Conservation (phyloP, 2,113 vertebrate genomes). For the Erpornis zantholeuca region DNA sequence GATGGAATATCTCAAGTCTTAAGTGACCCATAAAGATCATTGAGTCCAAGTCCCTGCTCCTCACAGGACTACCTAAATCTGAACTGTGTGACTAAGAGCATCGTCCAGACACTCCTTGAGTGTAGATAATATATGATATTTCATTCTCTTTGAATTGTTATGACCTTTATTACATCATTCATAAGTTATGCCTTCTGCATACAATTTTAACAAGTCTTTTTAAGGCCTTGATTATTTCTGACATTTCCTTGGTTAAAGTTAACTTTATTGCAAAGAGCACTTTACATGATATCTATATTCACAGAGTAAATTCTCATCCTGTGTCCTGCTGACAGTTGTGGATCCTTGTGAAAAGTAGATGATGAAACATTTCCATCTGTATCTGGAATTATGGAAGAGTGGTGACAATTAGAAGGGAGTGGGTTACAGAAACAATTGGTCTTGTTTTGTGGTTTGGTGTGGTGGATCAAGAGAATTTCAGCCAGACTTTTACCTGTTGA, state of each 20-base stretch:
- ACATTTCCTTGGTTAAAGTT: not conserved
- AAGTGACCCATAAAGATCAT: not conserved
- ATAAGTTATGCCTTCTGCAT: not conserved
- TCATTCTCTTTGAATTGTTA: not conserved
- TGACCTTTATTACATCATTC: not conserved
- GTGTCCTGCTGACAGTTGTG: not conserved
- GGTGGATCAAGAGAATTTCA: not conserved
- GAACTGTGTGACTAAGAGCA: not conserved
- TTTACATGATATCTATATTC: not conserved
- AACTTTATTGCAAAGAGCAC: not conserved
- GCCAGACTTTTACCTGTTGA: not conserved
- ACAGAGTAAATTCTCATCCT: not conserved
- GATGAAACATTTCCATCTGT: not conserved
- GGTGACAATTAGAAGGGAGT: not conserved
- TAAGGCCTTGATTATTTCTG: not conserved
- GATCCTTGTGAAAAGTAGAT: not conserved
- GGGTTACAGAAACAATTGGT: not conserved
- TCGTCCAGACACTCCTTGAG: rapidly evolving
- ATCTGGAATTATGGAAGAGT: not conserved
- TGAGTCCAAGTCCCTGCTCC: not conserved
- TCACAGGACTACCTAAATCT: not conserved
- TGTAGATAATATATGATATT: not conserved
- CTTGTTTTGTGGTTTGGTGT: not conserved
- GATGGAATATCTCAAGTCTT: not conserved
- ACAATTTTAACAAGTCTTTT: not conserved